Evolutionary conservation across 1,140 invertebrate species (phyloP).

Genomic region (Meteorus sp.): DNA sequence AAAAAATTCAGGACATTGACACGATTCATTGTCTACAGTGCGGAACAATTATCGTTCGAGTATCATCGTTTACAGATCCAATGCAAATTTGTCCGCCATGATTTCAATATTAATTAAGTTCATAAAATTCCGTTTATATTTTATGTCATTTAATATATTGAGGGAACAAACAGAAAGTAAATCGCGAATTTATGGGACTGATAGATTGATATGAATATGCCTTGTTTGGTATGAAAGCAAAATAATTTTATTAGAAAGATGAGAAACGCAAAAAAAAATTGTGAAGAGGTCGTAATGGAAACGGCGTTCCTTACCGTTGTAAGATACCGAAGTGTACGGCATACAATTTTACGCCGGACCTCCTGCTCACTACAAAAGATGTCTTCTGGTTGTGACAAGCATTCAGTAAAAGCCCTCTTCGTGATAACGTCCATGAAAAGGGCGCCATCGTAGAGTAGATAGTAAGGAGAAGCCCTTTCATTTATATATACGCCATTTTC

Average conservation of each 20-base stretch:
- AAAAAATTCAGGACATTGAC: conserved; percentile 22
- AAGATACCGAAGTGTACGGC: conserved; percentile 47
- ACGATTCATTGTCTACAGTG: conserved; percentile 13
- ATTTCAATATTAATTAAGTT: too few relatives aligned
- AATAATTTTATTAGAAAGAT: not conserved
- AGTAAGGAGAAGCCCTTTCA: conserved; percentile 34
- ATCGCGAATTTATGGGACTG: too few relatives aligned
- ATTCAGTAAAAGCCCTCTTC: conserved; percentile 41
- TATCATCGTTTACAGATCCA: too few relatives aligned
- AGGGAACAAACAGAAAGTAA: too few relatives aligned
- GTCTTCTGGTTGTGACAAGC: conserved; percentile 57
- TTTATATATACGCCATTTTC: conserved; percentile 22
- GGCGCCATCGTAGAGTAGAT: conserved; percentile 22
- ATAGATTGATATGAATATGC: too few relatives aligned
- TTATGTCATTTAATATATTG: too few relatives aligned
- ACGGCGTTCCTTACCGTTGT: conserved; percentile 39
- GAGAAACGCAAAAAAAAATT: conserved; percentile 20
- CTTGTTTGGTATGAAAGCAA: not conserved
- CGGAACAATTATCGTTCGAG: not conserved
- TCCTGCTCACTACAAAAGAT: conserved; percentile 54
- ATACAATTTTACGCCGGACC: conserved; percentile 56
- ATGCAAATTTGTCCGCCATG: too few relatives aligned
- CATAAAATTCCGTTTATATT: too few relatives aligned
- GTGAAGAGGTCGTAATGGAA: conserved; percentile 7
- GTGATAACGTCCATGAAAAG: conserved; percentile 20